Percentiles rank a stretch among this genome's conserved stretches.
Conservation (phyloP, 1,140 invertebrate genomes). For the Branchinecta lynchi region DNA sequence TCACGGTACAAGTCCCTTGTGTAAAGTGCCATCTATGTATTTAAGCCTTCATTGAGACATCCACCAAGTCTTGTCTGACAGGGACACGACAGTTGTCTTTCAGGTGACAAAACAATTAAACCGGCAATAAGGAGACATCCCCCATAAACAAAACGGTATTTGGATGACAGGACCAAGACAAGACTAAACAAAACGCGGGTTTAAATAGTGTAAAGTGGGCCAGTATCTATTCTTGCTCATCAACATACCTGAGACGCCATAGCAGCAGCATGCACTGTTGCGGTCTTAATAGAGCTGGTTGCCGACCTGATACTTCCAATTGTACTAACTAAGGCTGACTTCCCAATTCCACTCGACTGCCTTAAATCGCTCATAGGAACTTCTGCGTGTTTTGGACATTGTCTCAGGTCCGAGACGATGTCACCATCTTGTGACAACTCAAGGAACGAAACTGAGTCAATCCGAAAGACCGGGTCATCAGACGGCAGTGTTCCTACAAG, state of each 20-base stretch:
- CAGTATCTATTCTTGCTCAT: not conserved
- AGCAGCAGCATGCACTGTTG: not conserved
- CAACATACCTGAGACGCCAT: not conserved
- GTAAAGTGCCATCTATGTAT: no score
- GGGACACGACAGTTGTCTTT: no score
- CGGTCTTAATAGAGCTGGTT: not conserved
- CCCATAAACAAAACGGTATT: no score
- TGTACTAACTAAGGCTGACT: not conserved
- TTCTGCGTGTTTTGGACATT: not conserved
- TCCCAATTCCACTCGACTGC: not conserved
- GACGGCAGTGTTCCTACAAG: not conserved
- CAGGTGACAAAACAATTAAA: no score
- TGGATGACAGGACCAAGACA: no score
- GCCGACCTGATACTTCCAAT: not conserved
- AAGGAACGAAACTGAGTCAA: not conserved
- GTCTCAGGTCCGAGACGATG: not conserved
- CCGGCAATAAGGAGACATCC: no score
- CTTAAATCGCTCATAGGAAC: not conserved
- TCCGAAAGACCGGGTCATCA: not conserved
- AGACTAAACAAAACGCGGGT: no score
- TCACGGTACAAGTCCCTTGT: no score
- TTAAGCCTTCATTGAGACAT: no score
- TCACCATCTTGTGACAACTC: not conserved
- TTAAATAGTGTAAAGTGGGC: no score
- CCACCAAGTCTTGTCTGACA: no score